phyloP scores from a whole-genome alignment of 2,888 invertebrate species.

The Hydropsyche betteni region DNA sequence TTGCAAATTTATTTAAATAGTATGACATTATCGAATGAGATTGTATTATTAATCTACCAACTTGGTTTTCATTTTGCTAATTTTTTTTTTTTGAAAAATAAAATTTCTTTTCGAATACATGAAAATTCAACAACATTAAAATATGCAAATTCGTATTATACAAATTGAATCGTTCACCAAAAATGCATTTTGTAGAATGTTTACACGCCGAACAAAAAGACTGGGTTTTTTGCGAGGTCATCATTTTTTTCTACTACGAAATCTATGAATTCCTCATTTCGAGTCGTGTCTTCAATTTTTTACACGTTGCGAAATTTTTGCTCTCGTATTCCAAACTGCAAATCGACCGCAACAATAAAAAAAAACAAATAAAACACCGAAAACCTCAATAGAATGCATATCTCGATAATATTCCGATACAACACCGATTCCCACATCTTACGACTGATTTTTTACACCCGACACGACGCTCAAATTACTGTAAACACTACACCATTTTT shows the following conservation, averaged over 20 bases:
- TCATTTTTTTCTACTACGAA: constrained; percentile 9
- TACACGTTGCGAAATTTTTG: not conserved
- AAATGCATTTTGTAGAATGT: constrained; percentile 19
- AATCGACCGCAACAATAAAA: not conserved
- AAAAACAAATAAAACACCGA: not conserved
- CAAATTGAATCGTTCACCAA: not conserved
- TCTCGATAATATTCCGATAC: not conserved
- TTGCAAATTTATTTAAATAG: too few relatives aligned
- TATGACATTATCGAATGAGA: too few relatives aligned
- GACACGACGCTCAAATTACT: too few relatives aligned
- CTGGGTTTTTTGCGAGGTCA: constrained; percentile 35
- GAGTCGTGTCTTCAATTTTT: constrained; percentile 33
- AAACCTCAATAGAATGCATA: not conserved
- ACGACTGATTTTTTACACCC: too few relatives aligned
- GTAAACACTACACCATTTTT: too few relatives aligned
- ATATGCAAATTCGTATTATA: too few relatives aligned
- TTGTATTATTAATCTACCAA: too few relatives aligned
- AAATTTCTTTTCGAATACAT: too few relatives aligned
- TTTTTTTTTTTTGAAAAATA: too few relatives aligned
- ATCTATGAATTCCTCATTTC: constrained; percentile 34
- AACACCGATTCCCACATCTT: not conserved
- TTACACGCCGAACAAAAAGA: constrained; percentile 1
- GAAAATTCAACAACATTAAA: too few relatives aligned
- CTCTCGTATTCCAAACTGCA: not conserved
- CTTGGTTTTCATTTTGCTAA: too few relatives aligned